A percentile compares a stretch with the other conserved stretches of the same genome.
phyloP scores from a whole-genome alignment of 2,888 invertebrate species.

The Crocallis elinguaria region DNA sequence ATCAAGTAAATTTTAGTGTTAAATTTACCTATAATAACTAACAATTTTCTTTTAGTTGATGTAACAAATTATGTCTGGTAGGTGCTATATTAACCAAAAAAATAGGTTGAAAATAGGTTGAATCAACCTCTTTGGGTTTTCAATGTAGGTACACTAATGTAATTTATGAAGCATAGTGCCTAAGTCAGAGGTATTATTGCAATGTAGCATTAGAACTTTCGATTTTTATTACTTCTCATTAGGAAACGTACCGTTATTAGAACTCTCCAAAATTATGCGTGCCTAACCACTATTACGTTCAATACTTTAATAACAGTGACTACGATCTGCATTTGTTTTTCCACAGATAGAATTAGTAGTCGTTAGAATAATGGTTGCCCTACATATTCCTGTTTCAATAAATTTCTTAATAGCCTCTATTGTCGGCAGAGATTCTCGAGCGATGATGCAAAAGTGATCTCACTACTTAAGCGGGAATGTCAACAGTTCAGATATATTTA shows the following conservation, averaged over 20 bases:
- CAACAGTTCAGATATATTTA: slow-evolving; percentile 44
- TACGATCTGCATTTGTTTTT: slow-evolving; percentile 23
- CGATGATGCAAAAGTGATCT: slow-evolving; percentile 77
- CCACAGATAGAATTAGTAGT: slow-evolving; percentile 65
- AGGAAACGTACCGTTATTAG: background rate
- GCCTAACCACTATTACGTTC: slow-evolving; percentile 8
- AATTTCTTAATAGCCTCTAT: slow-evolving; percentile 78
- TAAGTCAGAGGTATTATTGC: background rate
- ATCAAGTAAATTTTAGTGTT: no score
- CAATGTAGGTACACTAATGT: background rate
- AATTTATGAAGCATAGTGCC: background rate
- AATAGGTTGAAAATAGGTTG: no score
- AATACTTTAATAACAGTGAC: slow-evolving; percentile 14
- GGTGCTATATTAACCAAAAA: no score
- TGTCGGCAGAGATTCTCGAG: slow-evolving; percentile 71
- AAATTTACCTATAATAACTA: no score
- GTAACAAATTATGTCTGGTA: no score
- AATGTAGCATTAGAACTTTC: background rate
- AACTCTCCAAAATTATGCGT: slow-evolving; percentile 8
- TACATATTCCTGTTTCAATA: slow-evolving; percentile 74
- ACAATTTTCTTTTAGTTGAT: no score
- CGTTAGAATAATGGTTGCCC: slow-evolving; percentile 75
- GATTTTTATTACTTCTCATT: slow-evolving; percentile 12
- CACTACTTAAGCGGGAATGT: slow-evolving; percentile 60
- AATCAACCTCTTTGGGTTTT: no score